Base-by-base conservation (phyloP, 2,113 vertebrate species). In the Corynorhinus townsendii region DNA sequence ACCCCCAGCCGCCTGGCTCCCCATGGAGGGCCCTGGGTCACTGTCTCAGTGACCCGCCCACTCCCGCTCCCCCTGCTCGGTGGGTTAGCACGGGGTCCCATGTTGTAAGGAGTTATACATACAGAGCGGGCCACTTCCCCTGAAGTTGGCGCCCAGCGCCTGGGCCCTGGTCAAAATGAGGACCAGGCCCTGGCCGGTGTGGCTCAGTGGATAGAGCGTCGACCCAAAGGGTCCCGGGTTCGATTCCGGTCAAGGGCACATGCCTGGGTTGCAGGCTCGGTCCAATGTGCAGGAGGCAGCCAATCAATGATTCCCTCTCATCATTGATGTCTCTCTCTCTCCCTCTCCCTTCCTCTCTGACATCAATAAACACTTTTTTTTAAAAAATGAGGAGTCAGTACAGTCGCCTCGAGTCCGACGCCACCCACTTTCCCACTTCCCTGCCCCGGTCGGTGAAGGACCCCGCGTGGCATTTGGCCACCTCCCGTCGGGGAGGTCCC, bases 361-460 rank as follows among this genome's bases (percentile, higher is more conserved):
- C 16, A 49, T 49, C 49, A 49, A 49, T 15, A 49, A 49, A 49
- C 16, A 47, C 12, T 12, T 47, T 47, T 47, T 47, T 45, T 47
- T 47, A 47, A 47, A 47, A 47, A 47, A 47, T 47, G 45, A 47
- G 45, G 11, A 49, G 49, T 49, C 43, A 1, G 4, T n/a, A 4
- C 1, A 0, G 56, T n/a, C 17, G 0, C 22, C 59, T 11, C 3
- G 47, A 54, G 49, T 35, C 22, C 0, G 4, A 22, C 0, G 5
- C 15, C 59, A 45, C 49, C 11, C 1, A 22, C 82, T 54, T n/a
- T 35, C 4, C 75, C 30, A 0, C 17, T 47, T 7, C 11, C 30
- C 35, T 22, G 73, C 8, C 47, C 47, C 1, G 1, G 28, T 20
- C 43, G 6, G 5, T n/a, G 20, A 35, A 4, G 47, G 83, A 7